Evolutionary conservation across 1,140 invertebrate species (phyloP), one percentile per base, ranked within the genome.

Genomic region (Spodoptera frugiperda): DNA sequence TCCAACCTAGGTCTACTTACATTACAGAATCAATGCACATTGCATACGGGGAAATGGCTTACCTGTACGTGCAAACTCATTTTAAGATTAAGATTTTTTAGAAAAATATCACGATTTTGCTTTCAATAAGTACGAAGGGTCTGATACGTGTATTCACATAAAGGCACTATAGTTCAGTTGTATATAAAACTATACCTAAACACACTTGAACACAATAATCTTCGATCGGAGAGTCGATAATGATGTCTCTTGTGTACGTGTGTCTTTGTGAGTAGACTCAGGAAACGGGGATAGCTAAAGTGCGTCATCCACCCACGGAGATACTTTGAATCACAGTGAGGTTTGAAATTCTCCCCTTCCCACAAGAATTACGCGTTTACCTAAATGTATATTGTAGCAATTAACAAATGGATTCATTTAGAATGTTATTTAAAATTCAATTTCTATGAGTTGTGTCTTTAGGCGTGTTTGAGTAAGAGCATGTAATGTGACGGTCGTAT

Each of bases 131-230:
- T 25, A 25, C 25, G 1, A 25, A 25, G 25, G 2, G 25, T 25
- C 3, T 25, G 3, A 25, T 25, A 4, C 25, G 25, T 4, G 3
- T 25, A 25, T 54, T 54, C 17, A 10, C 15, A 19, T 25, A n/a
- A 11, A 4, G 39, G 39, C 0, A 10, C 14, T 63, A 19, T 44
- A 17, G n/a, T 63, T 3, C 21, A 67, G 9, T 12, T 51, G 2
- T 19, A 44, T 46, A 59, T 76, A 44, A 76, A 25, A 17, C 1
- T 39, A 77, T 39, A 39, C 5, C 33, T 68, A 79, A 78, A 78
- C 54, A 79, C 78, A 82, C 76, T 75, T 67, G 59, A 79, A 74
- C 72, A 81, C 78, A 84, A 84, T 84, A 80, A 78, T 80, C 76
- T 76, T 73, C 77, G 76, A 80, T 79, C 76, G 63, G 33, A 77